Percentiles rank a stretch among this genome's conserved stretches.
These are phyloP conservation scores for Drosophila stalkeri DNA, from an alignment of 2,888 invertebrate genomes.

Conservation along the genomic window DNA sequence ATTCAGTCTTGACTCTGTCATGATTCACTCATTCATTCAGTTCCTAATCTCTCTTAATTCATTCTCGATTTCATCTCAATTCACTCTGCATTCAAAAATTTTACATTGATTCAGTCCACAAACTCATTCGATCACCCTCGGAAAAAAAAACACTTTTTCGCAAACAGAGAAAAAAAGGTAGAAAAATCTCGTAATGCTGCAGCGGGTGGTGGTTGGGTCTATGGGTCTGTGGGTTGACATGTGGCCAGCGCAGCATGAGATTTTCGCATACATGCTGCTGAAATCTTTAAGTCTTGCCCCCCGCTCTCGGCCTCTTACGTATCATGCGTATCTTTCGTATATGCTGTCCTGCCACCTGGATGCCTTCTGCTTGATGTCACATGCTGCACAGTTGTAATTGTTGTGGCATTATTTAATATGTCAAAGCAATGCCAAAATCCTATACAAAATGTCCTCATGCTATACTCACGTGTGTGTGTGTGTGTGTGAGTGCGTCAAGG, in stretches of 20 bases:
- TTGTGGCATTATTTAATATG: constrained; percentile 81
- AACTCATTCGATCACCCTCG: constrained; percentile 31
- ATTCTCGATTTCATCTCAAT: neutral
- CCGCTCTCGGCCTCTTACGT: neutral
- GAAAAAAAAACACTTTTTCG: neutral
- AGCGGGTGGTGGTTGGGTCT: constrained; percentile 42
- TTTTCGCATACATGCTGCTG: constrained; percentile 55
- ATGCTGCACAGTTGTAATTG: constrained; percentile 71
- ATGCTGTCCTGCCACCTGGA: constrained; percentile 8
- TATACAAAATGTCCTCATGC: constrained; percentile 53
- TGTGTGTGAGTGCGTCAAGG: constrained; percentile 27
- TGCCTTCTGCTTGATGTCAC: constrained; percentile 42
- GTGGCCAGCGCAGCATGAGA: constrained; percentile 74
- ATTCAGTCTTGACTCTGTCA: too few relatives aligned
- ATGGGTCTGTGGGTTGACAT: constrained; percentile 31
- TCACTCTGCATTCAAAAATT: neutral
- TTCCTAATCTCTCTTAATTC: too few relatives aligned
- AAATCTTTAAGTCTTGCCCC: constrained; percentile 44
- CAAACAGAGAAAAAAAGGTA: neutral
- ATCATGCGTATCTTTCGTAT: neutral
- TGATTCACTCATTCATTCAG: too few relatives aligned
- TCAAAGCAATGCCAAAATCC: constrained; percentile 76
- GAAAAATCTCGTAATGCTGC: constrained; percentile 31
- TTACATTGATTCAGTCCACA: neutral
- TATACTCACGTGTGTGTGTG: constrained; percentile 11